Evolutionary conservation across 2,888 invertebrate genomes (phyloP), one percentile per base, ranked within the genome.

Genomic region (Eupithecia dodoneata): DNA sequence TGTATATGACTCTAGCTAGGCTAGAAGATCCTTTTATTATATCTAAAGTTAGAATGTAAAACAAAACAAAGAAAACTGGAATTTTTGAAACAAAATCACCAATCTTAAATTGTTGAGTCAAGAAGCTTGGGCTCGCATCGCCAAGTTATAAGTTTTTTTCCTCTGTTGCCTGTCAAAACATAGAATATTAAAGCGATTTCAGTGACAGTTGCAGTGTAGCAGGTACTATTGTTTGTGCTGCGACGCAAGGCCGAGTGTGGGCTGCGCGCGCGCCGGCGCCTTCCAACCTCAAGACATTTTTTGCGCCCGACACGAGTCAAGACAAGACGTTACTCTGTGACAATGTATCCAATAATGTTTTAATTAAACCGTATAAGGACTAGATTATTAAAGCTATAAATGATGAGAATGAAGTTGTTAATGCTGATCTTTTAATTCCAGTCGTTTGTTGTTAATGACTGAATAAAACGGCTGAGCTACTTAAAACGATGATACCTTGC

Each of bases 191-290:
- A 63, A 63, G 12, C 12, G 12, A 42, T 15, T 66, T 13, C 66
- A 76, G 71, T 75, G 70, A 72, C 41, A 70, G 65, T 41, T 47
- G 42, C 71, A 65, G 66, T 65, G 15, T 65, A 47, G 55, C 41
- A 67, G 67, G 42, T 73, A 73, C 30, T 77, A 72, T 72, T 70
- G 18, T 63, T 44, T 45, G 65, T 73, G 70, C 75, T 73, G 41
- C 59, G 75, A 85, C 79, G 90, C 91, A 93, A 94, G 93, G 92
- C 89, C 92, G 89, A 81, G 83, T 89, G 93, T 89, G 89, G 91
- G 90, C 83, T 83, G 81, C 85, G 83, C 80, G 63, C 67, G 66
- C 42, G 63, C 81, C 81, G 88, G 87, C 87, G 89, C 86, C 87
- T 85, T 80, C 80, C 71, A 79, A 82, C 63, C 78, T 77, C 71